Conservation (phyloP, 2,888 invertebrate species). For the Horisme vitalbata region DNA sequence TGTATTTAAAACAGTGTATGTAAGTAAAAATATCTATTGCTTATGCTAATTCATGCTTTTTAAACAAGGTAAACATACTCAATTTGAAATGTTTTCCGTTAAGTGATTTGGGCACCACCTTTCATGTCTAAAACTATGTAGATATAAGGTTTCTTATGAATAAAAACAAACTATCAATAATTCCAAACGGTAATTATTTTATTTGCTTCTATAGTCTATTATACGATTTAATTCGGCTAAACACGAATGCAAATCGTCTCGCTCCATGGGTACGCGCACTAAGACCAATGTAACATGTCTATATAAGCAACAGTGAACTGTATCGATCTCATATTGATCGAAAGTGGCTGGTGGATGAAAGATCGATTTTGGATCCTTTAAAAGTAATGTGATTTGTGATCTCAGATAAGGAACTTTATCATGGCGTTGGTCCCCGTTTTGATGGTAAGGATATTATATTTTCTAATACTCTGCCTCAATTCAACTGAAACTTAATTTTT, state of each 20-base stretch:
- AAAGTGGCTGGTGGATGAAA: slow-evolving; percentile 28
- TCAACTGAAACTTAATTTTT: no score
- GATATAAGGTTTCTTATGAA: no score
- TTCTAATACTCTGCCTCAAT: not conserved
- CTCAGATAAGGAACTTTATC: slow-evolving; percentile 35
- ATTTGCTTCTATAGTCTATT: not conserved
- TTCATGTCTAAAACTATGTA: no score
- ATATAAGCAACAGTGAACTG: slow-evolving; percentile 32
- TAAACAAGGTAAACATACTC: no score
- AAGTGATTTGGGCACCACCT: no score
- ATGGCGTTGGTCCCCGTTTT: slow-evolving; percentile 47
- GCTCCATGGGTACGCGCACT: slow-evolving; percentile 20
- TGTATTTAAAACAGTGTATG: no score
- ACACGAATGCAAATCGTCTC: slow-evolving; percentile 23
- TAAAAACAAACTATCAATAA: no score
- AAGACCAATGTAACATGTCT: slow-evolving; percentile 33
- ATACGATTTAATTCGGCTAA: slow-evolving; percentile 8
- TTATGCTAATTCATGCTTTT: no score
- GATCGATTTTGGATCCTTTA: slow-evolving; percentile 29
- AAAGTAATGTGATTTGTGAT: slow-evolving; percentile 53
- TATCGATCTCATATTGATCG: slow-evolving; percentile 32
- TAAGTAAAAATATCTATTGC: no score
- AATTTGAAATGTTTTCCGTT: no score
- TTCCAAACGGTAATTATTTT: slow-evolving; percentile 6
- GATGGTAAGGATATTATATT: slow-evolving; percentile 42